Evolutionary conservation across 2,888 invertebrate species (phyloP), one percentile per base, ranked within the genome.

Genomic region (Microplitis manilae): DNA sequence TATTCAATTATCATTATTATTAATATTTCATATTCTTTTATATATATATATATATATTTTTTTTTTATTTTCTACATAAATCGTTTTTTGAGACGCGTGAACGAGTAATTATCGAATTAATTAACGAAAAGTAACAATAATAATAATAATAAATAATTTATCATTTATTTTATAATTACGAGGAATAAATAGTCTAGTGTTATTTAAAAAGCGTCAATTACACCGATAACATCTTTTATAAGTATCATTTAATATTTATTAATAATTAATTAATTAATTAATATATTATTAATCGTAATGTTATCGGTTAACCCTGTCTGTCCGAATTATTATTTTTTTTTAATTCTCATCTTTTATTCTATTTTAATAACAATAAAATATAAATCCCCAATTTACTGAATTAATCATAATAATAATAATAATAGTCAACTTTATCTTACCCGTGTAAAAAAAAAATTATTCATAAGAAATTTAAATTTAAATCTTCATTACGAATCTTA

Each of bases 251-350:
- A 62, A 30, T 69, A 30, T 75, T 39, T 50, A 50, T 70, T 60
- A 40, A 50, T 41, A 70, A 70, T 65, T 70, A 50, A 50, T 50
- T 50, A 50, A 50, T 50, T 50, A 20, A 59, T 73, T 17, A 17
- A 17, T 40, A 62, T 65, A n/a, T 73, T 59, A 60, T 70, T 30
- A 59, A 17, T 70, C 50, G 17, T 6, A 70, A 41, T 50, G 30
- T 69, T 78, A 76, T 80, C 80, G 77, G 80, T 81, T 75, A 80
- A 73, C 81, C 80, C 81, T 80, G 81, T 80, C 77, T 78, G 78
- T 80, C 81, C 81, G 80, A 80, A 79, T 72, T 78, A 68, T 75
- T 62, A 69, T 61, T 75, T 79, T 79, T 40, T 70, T 81, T 79
- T 77, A 68, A 9, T 41, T 9, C 50, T 17, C 59, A 50, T 70